Evolutionary conservation across 2,888 invertebrate species (phyloP).

Genomic region (Aradus depressus): DNA sequence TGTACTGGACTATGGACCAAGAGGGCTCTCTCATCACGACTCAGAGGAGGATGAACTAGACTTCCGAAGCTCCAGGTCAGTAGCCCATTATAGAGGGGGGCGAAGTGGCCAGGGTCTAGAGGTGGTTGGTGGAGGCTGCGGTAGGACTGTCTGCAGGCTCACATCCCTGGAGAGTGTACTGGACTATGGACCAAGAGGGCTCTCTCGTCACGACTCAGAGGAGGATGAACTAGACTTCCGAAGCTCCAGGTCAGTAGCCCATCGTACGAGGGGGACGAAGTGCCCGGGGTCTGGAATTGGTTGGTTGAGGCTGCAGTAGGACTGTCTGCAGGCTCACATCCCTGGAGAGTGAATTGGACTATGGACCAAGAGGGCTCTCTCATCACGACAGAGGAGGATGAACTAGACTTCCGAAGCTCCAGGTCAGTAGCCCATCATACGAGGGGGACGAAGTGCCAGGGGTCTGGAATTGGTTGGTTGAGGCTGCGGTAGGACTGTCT

Average conservation of each 20-base stretch:
- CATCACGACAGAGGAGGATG: constrained; percentile 45
- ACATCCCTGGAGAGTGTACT: constrained; percentile 32
- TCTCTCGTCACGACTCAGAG: constrained; percentile 39
- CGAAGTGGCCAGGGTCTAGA: constrained; percentile 35
- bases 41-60: constrained; percentile 20
- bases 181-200: constrained; percentile 39
- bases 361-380: constrained; percentile 40
- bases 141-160: constrained; percentile 29
- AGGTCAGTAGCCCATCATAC: constrained; percentile 36
- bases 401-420: no score
- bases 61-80: constrained; percentile 17
- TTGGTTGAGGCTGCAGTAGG: constrained; percentile 26
- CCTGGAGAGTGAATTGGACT: constrained; percentile 32
- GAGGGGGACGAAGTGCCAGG: no score
- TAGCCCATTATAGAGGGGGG: constrained; percentile 49
- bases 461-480: constrained; percentile 26
- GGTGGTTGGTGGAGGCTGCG: constrained; percentile 27
- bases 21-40: constrained; percentile 38
- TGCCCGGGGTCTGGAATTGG: constrained; percentile 23
- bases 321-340: constrained; percentile 31
- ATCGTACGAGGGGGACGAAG: no score
- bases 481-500: constrained; percentile 28
- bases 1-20: constrained; percentile 36
- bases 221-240: constrained; percentile 40
- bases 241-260: constrained; percentile 32